These are phyloP conservation scores for Trinorchestia longiramus DNA, from an alignment of 1,140 invertebrate genomes.

Conservation along the genomic window DNA sequence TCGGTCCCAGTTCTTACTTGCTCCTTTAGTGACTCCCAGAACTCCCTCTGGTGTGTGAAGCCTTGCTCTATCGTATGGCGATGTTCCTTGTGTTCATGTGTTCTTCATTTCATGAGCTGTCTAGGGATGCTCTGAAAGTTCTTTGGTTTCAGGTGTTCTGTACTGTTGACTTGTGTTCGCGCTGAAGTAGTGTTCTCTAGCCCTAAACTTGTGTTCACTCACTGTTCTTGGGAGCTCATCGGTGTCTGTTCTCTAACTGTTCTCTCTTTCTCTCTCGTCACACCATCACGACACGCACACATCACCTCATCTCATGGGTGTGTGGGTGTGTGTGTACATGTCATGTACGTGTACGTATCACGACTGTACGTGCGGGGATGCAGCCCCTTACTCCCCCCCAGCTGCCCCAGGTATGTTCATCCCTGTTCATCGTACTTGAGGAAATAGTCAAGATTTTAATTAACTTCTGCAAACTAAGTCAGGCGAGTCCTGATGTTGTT, in stretches of 20 bases:
- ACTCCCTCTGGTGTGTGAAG: neutral
- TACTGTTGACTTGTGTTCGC: neutral
- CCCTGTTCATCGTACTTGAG: neutral
- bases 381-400: neutral
- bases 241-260: constrained; percentile 6
- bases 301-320: neutral
- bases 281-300: neutral
- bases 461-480: no score
- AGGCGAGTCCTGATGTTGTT: no score
- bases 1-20: no score
- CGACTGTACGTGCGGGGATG: neutral
- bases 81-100: neutral
- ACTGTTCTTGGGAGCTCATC: neutral
- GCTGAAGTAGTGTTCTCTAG: neutral
- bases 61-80: no score
- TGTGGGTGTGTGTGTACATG: neutral
- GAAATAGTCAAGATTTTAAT: neutral
- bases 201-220: neutral
- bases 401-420: neutral
- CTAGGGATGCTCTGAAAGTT: neutral
- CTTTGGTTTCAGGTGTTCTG: neutral
- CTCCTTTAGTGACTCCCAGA: no score
- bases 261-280: neutral
- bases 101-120: neutral
- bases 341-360: neutral